Conservation (phyloP, 2,113 vertebrate species). For the Sinocyclocheilus maitianheensis region DNA sequence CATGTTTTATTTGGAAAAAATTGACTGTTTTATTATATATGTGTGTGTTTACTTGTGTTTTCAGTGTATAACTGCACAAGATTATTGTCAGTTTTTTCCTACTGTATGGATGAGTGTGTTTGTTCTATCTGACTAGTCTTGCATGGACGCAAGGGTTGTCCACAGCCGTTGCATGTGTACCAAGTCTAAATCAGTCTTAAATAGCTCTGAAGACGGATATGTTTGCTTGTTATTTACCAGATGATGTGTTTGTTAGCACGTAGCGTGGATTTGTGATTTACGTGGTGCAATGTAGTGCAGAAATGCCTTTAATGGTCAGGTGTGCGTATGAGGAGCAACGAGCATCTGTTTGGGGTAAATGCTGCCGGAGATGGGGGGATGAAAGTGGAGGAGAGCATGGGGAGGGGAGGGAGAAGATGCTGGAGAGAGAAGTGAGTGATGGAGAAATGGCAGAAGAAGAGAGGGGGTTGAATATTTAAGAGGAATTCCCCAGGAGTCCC, state of each 20-base stretch:
- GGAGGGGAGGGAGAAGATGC: constrained; percentile 44
- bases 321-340: background rate
- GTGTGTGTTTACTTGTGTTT: background rate
- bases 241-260: constrained; percentile 15
- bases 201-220: constrained; percentile 6
- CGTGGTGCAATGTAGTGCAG: background rate
- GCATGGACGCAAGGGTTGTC: constrained; percentile 37
- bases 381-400: constrained; percentile 28
- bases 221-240: background rate
- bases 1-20: background rate
- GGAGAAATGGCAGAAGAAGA: constrained; percentile 18
- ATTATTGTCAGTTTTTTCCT: constrained; percentile 26
- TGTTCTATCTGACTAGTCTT: constrained; percentile 44
- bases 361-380: constrained; percentile 35
- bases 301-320: constrained; percentile 17
- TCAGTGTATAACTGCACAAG: constrained; percentile 22
- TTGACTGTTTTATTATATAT: background rate
- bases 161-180: constrained; percentile 31
- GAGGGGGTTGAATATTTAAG: constrained; percentile 26
- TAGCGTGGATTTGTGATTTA: too few relatives aligned
- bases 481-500: constrained; percentile 54
- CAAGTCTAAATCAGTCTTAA: constrained; percentile 29
- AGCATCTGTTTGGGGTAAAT: constrained; percentile 36
- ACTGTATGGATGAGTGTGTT: constrained; percentile 37
- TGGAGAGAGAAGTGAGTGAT: constrained; percentile 36